Base-by-base conservation (phyloP, 1,140 invertebrate genomes). In the Temnothorax longispinosus region DNA sequence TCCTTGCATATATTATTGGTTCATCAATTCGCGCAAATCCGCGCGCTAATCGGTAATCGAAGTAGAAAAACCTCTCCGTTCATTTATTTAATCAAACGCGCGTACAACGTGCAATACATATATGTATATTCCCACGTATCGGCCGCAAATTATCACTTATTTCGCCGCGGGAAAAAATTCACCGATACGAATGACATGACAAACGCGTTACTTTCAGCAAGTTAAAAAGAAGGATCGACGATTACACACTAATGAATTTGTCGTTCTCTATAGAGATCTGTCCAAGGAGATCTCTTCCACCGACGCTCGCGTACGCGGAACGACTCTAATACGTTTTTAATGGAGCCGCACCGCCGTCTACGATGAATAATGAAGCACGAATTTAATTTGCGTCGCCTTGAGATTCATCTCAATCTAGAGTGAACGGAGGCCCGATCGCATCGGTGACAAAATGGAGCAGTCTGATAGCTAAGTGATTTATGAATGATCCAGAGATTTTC, bases 301-400 rank as follows among this genome's bases (percentile, higher is more conserved):
- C 27, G 27, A 1, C 27, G 54, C 67, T 74, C 41, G 56, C 38
- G 41, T 47, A 54, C 80, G 69, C 52, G 54, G 32, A 50, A 35
- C 80, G 41, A 54, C 56, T 75, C 80, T 84, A 84, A 84, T 84
- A 84, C 69, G 69, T 84, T 84, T 84, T 84, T 84, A 84, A 84
- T 84, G 80, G 80, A 84, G 80, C 69, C 54, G 67, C 65, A 81
- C 65, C 38, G n/a, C 21, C 54, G 52, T 72, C 21, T 35, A 52
- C 35, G 65, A 89, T 78, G 81, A 88, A 85, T 81, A 89, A 89
- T 85, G 74, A 87, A 88, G n/a, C 67, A 44, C 10, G 72, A 78
- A 87, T 88, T 85, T 62, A 88, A 88, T 85, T 76, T 85, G 69
- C 72, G 69, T 47, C 44, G 44, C 56, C 50, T 80, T 67, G 64